Base-by-base conservation (phyloP, 2,888 invertebrate genomes). In the Spodoptera littoralis region DNA sequence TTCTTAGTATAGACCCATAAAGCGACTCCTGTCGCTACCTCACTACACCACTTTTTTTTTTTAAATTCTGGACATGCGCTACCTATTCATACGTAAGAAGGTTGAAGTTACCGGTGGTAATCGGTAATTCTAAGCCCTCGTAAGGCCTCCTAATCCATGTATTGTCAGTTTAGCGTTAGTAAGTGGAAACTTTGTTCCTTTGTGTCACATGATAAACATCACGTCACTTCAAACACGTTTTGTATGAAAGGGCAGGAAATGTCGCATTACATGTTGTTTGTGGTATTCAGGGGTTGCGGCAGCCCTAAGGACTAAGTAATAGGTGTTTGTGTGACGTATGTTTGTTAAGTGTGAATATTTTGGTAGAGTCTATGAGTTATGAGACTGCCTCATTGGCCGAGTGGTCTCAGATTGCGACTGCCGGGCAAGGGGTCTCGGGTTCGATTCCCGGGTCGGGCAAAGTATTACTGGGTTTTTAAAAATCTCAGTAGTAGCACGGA, bases 201-300 rank as follows among this genome's bases (percentile, higher is more conserved):
- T 70, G 61, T 75, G 49, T 18, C 13, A 18, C 18, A 42, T 24
- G 77, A 78, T 78, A 78, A 36, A 66, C 65, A 78, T 78, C 73
- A 64, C 64, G 60, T 56, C 27, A 18, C 63, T 73, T 61, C 75
- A 70, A 73, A 73, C 65, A 65, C 36, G 53, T 55, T 62, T 9
- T 48, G 46, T 44, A 43, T 55, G 52, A 58, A 77, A 63, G 65
- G 50, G 70, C 78, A 77, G 78, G 78, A 77, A 65, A 73, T 51
- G 63, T 46, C 62, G 76, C 47, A 67, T 77, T 77, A 72, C 45
- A 44, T n/a, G 56, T 44, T 70, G 66, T 71, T 70, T 61, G 61
- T 3, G 41, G 46, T 54, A 36, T 55, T 36, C 36, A 8, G 55
- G 66, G 65, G 65, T 48, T 46, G 52, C 47, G 36, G 27, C n/a